Evolutionary conservation across 2,113 vertebrate genomes (phyloP).

Genomic region (Entelurus aequoreus): DNA sequence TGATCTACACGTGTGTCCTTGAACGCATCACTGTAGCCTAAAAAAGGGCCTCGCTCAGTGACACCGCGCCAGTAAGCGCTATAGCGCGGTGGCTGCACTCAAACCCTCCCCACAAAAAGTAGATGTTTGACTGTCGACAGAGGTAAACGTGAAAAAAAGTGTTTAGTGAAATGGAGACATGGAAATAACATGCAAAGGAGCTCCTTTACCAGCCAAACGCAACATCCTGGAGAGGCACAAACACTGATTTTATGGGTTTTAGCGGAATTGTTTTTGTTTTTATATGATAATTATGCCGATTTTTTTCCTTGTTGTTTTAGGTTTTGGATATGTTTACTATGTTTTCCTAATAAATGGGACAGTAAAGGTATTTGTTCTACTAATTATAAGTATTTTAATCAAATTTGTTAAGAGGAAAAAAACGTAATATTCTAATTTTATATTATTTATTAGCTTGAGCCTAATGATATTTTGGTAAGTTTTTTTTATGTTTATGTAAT

Average conservation of each 20-base stretch:
- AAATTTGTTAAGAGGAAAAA: too few relatives aligned
- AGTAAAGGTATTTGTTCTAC: too few relatives aligned
- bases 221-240: not conserved
- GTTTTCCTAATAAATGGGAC: not conserved
- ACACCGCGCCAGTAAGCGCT: constrained; percentile 22
- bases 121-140: constrained; percentile 6
- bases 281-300: too few relatives aligned
- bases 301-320: not conserved
- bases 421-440: too few relatives aligned
- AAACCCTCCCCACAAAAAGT: constrained; percentile 50
- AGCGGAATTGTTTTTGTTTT: too few relatives aligned
- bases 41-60: constrained; percentile 50
- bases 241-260: not conserved
- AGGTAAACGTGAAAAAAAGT: not conserved
- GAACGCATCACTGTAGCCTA: not conserved
- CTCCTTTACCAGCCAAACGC: not conserved
- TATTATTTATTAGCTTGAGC: too few relatives aligned
- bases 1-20: not conserved
- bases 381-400: too few relatives aligned
- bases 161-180: constrained; percentile 39
- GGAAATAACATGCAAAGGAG: constrained; percentile 53
- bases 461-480: too few relatives aligned
- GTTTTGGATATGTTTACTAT: not conserved
- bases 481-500: too few relatives aligned
- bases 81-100: constrained; percentile 38